Evolutionary conservation across 2,888 invertebrate species (phyloP).

Genomic region (Cheilosia vulpina): DNA sequence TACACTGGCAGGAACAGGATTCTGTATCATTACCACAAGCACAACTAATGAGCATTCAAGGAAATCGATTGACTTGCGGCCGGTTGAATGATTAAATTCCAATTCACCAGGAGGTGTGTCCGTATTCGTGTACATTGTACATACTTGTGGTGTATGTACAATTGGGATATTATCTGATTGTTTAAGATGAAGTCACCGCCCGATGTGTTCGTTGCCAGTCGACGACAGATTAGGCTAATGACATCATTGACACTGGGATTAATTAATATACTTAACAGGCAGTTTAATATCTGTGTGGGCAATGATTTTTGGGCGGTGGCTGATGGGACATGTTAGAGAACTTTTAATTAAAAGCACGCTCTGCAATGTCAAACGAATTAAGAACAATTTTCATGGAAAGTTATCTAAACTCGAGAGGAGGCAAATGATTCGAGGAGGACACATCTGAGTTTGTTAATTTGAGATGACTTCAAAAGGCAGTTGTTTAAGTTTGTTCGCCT

Average conservation of each 20-base stretch:
- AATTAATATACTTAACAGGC: constrained; percentile 40
- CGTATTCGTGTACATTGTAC: too few species aligned
- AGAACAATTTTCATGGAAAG: neutral
- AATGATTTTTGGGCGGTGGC: neutral
- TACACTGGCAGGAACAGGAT: neutral
- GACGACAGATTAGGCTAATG: constrained; percentile 57
- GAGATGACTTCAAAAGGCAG: too few species aligned
- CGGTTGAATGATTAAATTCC: constrained; percentile 54
- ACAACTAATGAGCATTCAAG: constrained; percentile 43
- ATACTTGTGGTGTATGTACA: constrained; percentile 18
- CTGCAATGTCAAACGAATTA: neutral
- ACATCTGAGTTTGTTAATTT: too few species aligned
- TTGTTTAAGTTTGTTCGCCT: too few species aligned
- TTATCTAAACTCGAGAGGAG: neutral
- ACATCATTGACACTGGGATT: constrained; percentile 37
- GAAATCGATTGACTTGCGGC: constrained; percentile 65
- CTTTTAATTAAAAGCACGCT: neutral
- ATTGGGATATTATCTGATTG: neutral
- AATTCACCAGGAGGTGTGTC: constrained; percentile 28
- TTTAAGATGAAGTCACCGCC: constrained; percentile 2
- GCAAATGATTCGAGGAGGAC: neutral
- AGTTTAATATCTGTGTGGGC: neutral
- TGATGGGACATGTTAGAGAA: neutral
- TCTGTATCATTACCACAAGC: constrained; percentile 27
- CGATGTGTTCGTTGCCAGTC: constrained; percentile 15